phyloP scores from a whole-genome alignment of 2,888 invertebrate species.

The Flabesymbios commensalis region DNA sequence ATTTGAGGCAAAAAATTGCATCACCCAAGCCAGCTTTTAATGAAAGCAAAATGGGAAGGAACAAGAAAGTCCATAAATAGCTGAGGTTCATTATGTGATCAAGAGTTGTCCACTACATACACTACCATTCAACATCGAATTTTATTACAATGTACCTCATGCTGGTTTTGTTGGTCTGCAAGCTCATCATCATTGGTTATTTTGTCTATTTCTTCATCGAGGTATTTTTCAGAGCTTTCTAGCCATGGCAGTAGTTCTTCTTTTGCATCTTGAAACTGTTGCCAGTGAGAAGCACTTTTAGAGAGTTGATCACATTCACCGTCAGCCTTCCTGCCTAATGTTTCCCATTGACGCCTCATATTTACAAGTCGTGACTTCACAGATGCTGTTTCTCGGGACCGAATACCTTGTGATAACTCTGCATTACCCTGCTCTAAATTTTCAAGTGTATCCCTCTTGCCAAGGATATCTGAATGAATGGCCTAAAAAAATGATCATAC shows the following conservation, averaged over 20 bases:
- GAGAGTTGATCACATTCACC: slow-evolving; percentile 76
- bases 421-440: slow-evolving; percentile 77
- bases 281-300: slow-evolving; percentile 82
- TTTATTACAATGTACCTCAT: too few relatives aligned
- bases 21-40: too few relatives aligned
- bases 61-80: too few relatives aligned
- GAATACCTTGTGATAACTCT: slow-evolving; percentile 68
- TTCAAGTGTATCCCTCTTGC: slow-evolving; percentile 76
- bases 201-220: slow-evolving; percentile 73
- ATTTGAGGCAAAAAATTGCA: too few relatives aligned
- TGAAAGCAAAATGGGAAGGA: too few relatives aligned
- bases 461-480: slow-evolving; percentile 76
- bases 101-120: too few relatives aligned
- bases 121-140: too few relatives aligned
- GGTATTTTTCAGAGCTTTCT: slow-evolving; percentile 82
- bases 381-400: slow-evolving; percentile 70
- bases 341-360: slow-evolving; percentile 76
- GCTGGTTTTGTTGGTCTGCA: slow-evolving; percentile 62
- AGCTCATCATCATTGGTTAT: slow-evolving; percentile 82
- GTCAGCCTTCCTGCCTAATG: slow-evolving; percentile 76
- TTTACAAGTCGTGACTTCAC: slow-evolving; percentile 76
- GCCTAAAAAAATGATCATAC: too few relatives aligned
- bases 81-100: too few relatives aligned
- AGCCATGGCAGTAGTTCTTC: slow-evolving; percentile 86
- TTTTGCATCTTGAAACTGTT: slow-evolving; percentile 77